Percentiles rank a stretch among this genome's conserved stretches.
These are phyloP conservation scores for Unio pictorum DNA, from an alignment of 2,888 invertebrate genomes.

Conservation along the genomic window DNA sequence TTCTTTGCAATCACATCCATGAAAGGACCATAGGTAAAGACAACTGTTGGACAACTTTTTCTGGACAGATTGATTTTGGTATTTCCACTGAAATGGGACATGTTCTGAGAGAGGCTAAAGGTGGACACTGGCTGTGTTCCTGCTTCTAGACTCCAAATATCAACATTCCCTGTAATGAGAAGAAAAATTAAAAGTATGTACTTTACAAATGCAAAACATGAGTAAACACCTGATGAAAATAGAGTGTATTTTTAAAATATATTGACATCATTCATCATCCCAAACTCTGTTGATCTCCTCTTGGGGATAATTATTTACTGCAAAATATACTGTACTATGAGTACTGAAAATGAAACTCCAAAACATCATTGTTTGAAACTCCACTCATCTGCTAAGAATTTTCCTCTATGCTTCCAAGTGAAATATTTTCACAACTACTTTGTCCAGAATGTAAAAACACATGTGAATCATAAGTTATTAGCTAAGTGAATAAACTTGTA, in stretches of 20 bases:
- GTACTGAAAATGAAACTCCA: too few species aligned
- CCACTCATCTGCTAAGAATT: too few species aligned
- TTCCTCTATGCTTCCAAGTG: too few species aligned
- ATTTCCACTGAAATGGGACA: conserved; percentile 14
- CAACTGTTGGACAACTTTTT: conserved; percentile 15
- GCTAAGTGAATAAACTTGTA: too few species aligned
- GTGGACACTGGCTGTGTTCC: conserved; percentile 34
- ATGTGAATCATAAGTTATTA: too few species aligned
- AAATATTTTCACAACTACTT: too few species aligned
- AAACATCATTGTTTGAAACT: too few species aligned
- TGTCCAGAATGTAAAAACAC: too few species aligned
- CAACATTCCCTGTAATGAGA: conserved; percentile 55
- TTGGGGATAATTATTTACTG: neutral
- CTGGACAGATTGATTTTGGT: conserved; percentile 18
- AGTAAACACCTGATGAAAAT: too few species aligned
- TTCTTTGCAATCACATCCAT: conserved; percentile 24
- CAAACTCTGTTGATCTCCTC: neutral
- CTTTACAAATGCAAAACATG: too few species aligned
- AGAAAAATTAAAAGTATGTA: neutral
- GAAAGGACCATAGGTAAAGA: conserved; percentile 27
- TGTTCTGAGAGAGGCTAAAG: conserved; percentile 28
- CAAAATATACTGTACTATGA: neutral
- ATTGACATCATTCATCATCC: neutral
- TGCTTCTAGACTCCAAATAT: conserved; percentile 58
- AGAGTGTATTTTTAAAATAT: neutral